These are phyloP conservation scores for Ceratosolen fusciceps DNA, from an alignment of 1,140 invertebrate genomes.

Conservation along the genomic window DNA sequence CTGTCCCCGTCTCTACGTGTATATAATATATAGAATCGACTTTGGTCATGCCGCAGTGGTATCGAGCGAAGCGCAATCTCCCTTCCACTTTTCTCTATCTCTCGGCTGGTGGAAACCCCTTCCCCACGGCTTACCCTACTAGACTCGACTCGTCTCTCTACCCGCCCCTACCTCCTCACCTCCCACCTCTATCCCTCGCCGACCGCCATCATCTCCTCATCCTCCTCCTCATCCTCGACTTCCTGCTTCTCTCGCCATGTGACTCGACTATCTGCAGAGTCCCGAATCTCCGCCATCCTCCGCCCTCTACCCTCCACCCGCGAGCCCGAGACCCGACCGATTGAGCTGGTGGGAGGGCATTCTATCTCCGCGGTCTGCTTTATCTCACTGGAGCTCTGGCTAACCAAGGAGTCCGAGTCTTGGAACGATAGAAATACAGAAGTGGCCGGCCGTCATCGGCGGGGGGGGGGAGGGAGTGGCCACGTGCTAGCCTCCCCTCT, in stretches of 20 bases:
- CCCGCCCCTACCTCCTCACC: neutral
- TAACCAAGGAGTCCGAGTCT: constrained; percentile 32
- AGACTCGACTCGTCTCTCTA: neutral
- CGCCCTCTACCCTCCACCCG: too few relatives aligned
- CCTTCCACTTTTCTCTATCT: constrained; percentile 55
- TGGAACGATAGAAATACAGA: constrained; percentile 4
- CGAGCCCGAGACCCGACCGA: neutral
- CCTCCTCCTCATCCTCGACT: neutral
- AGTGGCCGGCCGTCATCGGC: neutral
- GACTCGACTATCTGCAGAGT: constrained; percentile 7
- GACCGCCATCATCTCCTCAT: too few relatives aligned
- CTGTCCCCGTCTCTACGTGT: too few relatives aligned
- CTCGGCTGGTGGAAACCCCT: constrained; percentile 13
- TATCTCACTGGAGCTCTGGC: constrained; percentile 20
- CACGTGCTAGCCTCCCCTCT: too few relatives aligned
- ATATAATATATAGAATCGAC: constrained; percentile 58
- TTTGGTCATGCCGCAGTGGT: constrained; percentile 71
- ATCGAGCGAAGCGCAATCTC: constrained; percentile 67
- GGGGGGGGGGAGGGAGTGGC: neutral
- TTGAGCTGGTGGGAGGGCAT: neutral
- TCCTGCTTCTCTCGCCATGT: neutral
- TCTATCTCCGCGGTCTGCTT: constrained; percentile 29
- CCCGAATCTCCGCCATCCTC: neutral
- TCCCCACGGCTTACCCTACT: constrained; percentile 1
- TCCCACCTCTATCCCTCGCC: neutral